Base-by-base conservation (phyloP, 1,140 invertebrate species). In the Zaprionus vittiger region DNA sequence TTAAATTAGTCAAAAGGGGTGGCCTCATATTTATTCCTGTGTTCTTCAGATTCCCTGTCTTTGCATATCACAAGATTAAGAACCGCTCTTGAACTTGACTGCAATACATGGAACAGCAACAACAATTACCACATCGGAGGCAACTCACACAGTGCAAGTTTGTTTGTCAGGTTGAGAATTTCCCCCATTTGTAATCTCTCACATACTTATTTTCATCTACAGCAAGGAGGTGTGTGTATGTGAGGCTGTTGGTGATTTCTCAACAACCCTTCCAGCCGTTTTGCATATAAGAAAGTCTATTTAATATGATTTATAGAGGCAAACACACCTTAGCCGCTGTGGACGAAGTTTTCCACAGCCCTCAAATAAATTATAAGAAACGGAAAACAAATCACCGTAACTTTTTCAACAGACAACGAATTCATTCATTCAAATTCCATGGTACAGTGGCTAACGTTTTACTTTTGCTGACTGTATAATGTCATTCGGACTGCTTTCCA, bases 241-340 rank as follows among this genome's bases (percentile, higher is more conserved):
- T 41, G 38, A 41, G 15, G 38, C 38, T 41, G 38, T 41, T 15
- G 38, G 57, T 62, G 34, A 74, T 74, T 69, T 57, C 38, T 63
- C 72, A 61, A 47, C 72, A 49, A 28, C 47, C 38, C 38, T 44
- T 47, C n/a, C 6, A 31, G 20, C 4, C 5, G n/a, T 15, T 57
- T 69, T 69, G 26, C 49, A 49, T 62, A 56, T 44, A 56, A 56
- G 38, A 62, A 62, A 62, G 47, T 62, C 57, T 56, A 74, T 74
- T 69, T 63, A 69, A 69, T 5, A 69, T 74, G 72, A 74, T 74
- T 47, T 47, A 47, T 47, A 47, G n/a, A 47, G 41, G 7, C 41
- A 44, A 44, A 17, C n/a, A 44, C 17, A 47, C 41, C 41, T 47
- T 0, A 17, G 7, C n/a, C 5, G 3, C n/a, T 7, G 41, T 9